Evolutionary conservation across 2,113 vertebrate species (phyloP).

Genomic region (Heterotilapia buettikoferi): DNA sequence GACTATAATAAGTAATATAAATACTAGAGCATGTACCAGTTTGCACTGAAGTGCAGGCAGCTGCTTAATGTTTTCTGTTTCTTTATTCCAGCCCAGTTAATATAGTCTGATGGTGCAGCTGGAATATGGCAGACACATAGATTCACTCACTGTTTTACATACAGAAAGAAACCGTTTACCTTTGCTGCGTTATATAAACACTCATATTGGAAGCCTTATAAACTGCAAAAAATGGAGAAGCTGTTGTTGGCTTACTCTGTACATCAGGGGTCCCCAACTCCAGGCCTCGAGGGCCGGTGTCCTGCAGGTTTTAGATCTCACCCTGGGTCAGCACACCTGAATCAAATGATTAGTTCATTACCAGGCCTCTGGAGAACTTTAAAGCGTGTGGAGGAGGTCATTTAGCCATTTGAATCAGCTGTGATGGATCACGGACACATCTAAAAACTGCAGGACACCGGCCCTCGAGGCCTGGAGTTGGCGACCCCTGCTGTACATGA

Average conservation of each 20-base stretch:
- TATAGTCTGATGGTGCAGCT: background rate
- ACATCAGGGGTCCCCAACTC: background rate
- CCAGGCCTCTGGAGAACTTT: fast-evolving
- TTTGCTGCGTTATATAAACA: background rate
- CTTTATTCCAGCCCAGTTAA: background rate
- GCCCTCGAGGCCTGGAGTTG: background rate
- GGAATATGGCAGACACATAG: background rate
- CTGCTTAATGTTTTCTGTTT: background rate
- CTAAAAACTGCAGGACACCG: background rate
- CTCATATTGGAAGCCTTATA: background rate
- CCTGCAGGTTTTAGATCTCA: background rate
- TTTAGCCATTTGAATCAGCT: background rate
- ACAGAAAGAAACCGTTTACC: background rate
- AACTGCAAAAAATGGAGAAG: background rate
- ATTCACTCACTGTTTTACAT: background rate
- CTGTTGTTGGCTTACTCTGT: background rate
- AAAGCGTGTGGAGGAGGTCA: background rate
- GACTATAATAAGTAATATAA: background rate
- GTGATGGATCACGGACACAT: background rate
- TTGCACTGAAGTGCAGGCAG: background rate
- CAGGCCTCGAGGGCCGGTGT: background rate
- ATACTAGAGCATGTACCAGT: background rate
- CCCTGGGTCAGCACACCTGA: background rate
- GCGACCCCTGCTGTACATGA: background rate
- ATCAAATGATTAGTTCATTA: background rate